A percentile compares a stretch with the other conserved stretches of the same genome.
Conservation (phyloP, 2,113 vertebrate genomes). For the Xenopus tropicalis region DNA sequence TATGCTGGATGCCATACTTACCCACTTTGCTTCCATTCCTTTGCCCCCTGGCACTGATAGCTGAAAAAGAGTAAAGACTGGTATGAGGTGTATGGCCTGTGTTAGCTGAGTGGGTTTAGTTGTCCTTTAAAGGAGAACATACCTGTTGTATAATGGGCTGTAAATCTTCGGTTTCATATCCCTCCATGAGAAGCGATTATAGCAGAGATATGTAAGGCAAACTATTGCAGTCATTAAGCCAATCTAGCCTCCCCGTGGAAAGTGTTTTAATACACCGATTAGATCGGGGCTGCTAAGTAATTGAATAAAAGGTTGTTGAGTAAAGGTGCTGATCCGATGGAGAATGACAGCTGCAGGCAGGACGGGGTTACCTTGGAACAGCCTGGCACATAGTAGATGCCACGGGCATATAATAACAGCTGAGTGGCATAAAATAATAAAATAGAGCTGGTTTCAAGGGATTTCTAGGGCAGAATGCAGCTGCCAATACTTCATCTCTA, state of each 20-base stretch:
- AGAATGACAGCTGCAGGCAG: neutral
- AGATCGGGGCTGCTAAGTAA: neutral
- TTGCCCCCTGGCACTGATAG: no score
- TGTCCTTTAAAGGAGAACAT: no score
- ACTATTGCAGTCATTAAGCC: neutral
- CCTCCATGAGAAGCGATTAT: neutral
- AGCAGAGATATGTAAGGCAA: neutral
- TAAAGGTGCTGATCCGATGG: neutral
- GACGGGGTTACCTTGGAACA: neutral
- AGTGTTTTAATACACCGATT: slow-evolving; percentile 21
- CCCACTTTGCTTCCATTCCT: no score
- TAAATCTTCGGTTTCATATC: slow-evolving; percentile 2
- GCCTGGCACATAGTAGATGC: neutral
- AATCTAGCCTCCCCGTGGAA: neutral
- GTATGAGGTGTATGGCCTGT: no score
- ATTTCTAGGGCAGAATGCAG: no score
- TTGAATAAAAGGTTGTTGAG: neutral
- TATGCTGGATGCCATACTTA: no score
- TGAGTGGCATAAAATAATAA: no score
- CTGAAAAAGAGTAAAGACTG: no score
- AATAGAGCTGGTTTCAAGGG: neutral
- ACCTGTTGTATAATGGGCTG: no score
- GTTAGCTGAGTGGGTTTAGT: no score
- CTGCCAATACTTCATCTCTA: no score
- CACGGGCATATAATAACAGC: no score